These are phyloP conservation scores for Bagarius yarrelli DNA, from an alignment of 2,113 vertebrate genomes.

Conservation along the genomic window DNA sequence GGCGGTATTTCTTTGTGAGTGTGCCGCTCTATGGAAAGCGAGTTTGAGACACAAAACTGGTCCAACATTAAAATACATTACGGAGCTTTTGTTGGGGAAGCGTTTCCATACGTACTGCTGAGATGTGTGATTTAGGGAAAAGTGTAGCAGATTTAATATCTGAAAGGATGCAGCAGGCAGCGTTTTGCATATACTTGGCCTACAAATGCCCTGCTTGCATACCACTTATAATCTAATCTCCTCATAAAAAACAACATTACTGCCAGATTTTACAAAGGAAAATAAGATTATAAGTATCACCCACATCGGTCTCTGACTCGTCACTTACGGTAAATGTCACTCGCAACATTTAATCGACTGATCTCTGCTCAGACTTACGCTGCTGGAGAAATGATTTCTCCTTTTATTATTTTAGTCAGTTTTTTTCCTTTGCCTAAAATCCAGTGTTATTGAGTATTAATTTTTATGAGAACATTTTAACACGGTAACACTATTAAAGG, in stretches of 20 bases:
- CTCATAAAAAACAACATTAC: neutral
- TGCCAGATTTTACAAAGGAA: neutral
- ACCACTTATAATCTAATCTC: neutral
- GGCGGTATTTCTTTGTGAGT: constrained; percentile 38
- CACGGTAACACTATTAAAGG: neutral
- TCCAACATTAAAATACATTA: constrained; percentile 33
- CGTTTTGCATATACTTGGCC: constrained; percentile 1
- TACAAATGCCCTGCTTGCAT: neutral
- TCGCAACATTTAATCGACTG: neutral
- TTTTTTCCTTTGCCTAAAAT: neutral
- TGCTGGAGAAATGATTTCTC: neutral
- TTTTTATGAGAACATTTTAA: neutral
- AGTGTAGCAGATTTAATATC: neutral
- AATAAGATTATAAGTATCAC: neutral
- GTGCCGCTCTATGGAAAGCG: constrained; percentile 24
- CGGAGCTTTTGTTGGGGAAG: neutral
- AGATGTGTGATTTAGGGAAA: neutral
- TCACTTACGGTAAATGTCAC: neutral
- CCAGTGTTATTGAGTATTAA: neutral
- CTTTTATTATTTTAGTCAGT: neutral
- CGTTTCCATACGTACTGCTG: neutral
- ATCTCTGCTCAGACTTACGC: neutral
- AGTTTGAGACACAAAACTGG: constrained; percentile 31
- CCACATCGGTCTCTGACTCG: neutral
- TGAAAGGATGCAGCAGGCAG: neutral